Evolutionary conservation across 2,888 invertebrate genomes (phyloP).

Genomic region (Parnassius glacialis): DNA sequence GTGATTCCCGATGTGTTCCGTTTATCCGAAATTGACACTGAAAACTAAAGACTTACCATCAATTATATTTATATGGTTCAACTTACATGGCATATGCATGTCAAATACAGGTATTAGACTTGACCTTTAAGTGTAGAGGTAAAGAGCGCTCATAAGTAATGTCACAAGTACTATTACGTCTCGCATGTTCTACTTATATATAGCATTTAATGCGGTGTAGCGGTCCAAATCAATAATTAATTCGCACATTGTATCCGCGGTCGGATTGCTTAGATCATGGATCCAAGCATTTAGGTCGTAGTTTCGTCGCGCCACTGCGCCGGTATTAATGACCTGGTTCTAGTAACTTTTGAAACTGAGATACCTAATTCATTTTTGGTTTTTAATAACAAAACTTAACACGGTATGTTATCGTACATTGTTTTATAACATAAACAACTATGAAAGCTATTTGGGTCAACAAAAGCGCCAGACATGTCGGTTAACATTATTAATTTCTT

Average conservation of each 20-base stretch:
- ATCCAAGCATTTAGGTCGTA: conserved; percentile 18
- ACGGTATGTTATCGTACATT: background rate
- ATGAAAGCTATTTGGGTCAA: too few relatives aligned
- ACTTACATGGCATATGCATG: background rate
- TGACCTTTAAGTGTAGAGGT: conserved; percentile 38
- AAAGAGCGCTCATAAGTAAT: conserved; percentile 13
- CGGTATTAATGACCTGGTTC: conserved; percentile 14
- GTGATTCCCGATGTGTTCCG: too few relatives aligned
- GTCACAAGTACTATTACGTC: conserved; percentile 51
- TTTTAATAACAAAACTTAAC: background rate
- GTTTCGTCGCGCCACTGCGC: conserved; percentile 14
- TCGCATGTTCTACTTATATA: conserved; percentile 63
- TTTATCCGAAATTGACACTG: too few relatives aligned
- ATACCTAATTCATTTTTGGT: background rate
- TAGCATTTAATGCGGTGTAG: conserved; percentile 43
- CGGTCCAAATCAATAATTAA: conserved; percentile 28
- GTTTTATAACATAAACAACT: too few relatives aligned
- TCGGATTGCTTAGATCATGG: conserved; percentile 15
- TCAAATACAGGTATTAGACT: conserved; percentile 44
- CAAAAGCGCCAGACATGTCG: too few relatives aligned
- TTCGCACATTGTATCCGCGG: conserved; percentile 6
- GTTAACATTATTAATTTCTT: too few relatives aligned
- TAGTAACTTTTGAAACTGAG: background rate
- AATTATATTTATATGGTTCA: too few relatives aligned
- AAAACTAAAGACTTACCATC: too few relatives aligned